Evolutionary conservation across 2,113 vertebrate genomes (phyloP), one percentile per base, ranked within the genome.

Genomic region (Tetrax tetrax): DNA sequence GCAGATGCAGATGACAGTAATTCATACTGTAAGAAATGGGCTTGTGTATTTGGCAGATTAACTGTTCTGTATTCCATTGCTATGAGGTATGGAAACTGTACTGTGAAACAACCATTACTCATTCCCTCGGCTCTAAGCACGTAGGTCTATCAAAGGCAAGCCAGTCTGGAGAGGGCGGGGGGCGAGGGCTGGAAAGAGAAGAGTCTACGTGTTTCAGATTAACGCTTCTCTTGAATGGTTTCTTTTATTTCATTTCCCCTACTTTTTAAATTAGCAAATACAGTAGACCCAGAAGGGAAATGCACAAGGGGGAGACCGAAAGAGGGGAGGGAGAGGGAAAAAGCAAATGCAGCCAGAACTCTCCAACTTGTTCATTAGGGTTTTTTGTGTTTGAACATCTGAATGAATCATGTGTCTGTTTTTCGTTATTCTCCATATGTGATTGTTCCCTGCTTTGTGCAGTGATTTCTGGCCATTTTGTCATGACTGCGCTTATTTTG

Each of bases 71-170:
- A 98, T 98, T 98, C 97, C 98, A 98, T 96, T 95, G 96, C 96
- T 95, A 88, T 98, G 98, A 98, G 97, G 98, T 98, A 98, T 98
- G 98, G 97, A 98, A 98, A 98, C 96, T 94, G 96, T 95, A 95
- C 94, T 95, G 92, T 97, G 96, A 96, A 97, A 96, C 91, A 96
- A 48, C 94, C 93, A 96, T 97, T 97, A 97, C 89, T 98, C 96
- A 98, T 63, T 96, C 84, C 91, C 93, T 90, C 65, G 45, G 80
- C 95, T 87, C 87, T 79, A 78, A 93, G 98, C 95, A 95, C 64
- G 91, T 48, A 94, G 72, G 70, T 65, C 89, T 92, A 76, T 93
- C 86, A 93, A 94, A 96, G 91, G 94, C 94, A 64, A 56, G 63
- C 61, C 90, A 87, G 94, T 14, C 47, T 89, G 59, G 54, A 75